Percentiles rank a stretch among this genome's conserved stretches.
These are phyloP conservation scores for Ictalurus punctatus DNA, from an alignment of 2,113 vertebrate species.

Conservation along the genomic window DNA sequence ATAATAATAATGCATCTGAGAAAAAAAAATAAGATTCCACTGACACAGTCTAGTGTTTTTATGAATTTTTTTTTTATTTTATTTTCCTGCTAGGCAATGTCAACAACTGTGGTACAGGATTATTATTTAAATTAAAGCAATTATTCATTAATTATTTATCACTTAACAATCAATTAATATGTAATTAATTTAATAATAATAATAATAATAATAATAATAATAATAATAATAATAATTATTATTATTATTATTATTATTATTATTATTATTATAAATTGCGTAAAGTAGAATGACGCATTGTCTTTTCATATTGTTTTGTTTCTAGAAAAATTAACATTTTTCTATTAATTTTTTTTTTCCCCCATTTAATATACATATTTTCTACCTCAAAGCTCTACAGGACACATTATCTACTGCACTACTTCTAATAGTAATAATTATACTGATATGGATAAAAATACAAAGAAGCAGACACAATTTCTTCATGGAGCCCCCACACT, in stretches of 20 bases:
- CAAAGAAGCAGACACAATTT: neutral
- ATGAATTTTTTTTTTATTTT: neutral
- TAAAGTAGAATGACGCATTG: neutral
- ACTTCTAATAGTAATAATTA: constrained; percentile 30
- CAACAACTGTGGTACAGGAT: neutral
- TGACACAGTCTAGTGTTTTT: neutral
- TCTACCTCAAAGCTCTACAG: neutral
- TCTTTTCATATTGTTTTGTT: neutral
- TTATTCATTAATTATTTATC: neutral
- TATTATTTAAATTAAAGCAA: neutral
- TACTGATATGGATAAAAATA: neutral
- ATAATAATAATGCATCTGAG: no score
- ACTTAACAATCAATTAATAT: no score
- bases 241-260: neutral
- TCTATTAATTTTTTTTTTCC: neutral
- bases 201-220: neutral
- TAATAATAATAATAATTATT: neutral
- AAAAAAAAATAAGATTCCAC: neutral
- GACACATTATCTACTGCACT: neutral
- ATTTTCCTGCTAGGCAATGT: no score
- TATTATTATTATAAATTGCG: neutral
- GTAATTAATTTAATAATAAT: neutral
- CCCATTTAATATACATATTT: neutral
- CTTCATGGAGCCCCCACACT: neutral
- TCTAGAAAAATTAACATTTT: neutral